A percentile compares a stretch with the other conserved stretches of the same genome.
Conservation (phyloP, 2,113 vertebrate species). For the Ginglymostoma cirratum region DNA sequence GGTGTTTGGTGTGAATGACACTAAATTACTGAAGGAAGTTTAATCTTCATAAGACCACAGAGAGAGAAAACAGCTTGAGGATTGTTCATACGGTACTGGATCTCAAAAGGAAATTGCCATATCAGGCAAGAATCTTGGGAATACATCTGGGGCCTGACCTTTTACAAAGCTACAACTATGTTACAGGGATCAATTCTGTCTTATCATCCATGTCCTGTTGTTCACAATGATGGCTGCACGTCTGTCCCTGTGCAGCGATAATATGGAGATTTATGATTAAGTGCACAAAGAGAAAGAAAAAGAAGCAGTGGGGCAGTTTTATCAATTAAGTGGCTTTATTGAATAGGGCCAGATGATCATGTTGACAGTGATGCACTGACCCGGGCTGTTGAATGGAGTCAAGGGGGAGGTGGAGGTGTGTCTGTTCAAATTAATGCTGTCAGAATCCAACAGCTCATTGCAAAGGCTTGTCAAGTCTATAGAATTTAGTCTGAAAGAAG, state of each 20-base stretch:
- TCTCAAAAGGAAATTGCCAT: conserved; percentile 16
- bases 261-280: conserved; percentile 37
- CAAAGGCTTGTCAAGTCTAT: conserved; percentile 33
- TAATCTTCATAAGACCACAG: not conserved
- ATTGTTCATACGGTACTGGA: not conserved
- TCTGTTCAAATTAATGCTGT: conserved; percentile 46
- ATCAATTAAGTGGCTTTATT: conserved; percentile 43
- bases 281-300: conserved; percentile 40
- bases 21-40: not conserved
- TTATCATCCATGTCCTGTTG: conserved; percentile 35
- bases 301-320: conserved; percentile 33
- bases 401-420: conserved; percentile 30
- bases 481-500: conserved; percentile 39
- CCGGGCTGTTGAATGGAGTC: conserved; percentile 43
- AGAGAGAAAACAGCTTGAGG: conserved; percentile 19
- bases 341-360: conserved; percentile 44
- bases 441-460: conserved; percentile 32
- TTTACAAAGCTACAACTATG: conserved; percentile 36
- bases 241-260: conserved; percentile 37
- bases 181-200: conserved; percentile 38
- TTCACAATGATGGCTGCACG: conserved; percentile 36
- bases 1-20: not conserved
- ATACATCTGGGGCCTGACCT: conserved; percentile 36
- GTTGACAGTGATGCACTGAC: conserved; percentile 45
- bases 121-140: conserved; percentile 37